These are phyloP conservation scores for Dynastes tityus DNA, from an alignment of 2,888 invertebrate species.

Conservation along the genomic window DNA sequence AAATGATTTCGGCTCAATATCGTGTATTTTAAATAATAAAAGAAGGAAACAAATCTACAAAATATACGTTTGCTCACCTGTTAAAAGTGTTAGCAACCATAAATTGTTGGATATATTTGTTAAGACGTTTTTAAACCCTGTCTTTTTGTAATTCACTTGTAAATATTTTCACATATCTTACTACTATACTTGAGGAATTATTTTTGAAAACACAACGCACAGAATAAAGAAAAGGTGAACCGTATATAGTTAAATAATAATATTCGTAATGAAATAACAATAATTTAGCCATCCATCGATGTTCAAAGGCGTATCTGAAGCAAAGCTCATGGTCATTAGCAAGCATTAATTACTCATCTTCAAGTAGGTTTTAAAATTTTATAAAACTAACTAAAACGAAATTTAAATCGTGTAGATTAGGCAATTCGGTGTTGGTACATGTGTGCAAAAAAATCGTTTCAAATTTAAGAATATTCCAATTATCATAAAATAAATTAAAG, in stretches of 20 bases:
- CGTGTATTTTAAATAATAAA: constrained; percentile 16
- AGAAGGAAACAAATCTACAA: constrained; percentile 51
- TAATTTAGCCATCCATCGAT: constrained; percentile 50
- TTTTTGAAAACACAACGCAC: constrained; percentile 48
- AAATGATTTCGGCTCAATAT: constrained; percentile 41
- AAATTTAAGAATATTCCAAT: constrained; percentile 27
- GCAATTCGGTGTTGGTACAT: constrained; percentile 48
- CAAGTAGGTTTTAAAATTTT: constrained; percentile 32
- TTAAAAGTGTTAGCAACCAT: constrained; percentile 31
- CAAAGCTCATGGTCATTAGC: constrained; percentile 4
- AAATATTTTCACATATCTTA: constrained; percentile 59
- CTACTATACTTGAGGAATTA: constrained; percentile 27
- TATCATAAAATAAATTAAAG: constrained; percentile 5
- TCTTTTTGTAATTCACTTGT: constrained; percentile 48
- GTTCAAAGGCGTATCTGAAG: constrained; percentile 40
- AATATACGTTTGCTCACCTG: constrained; percentile 41
- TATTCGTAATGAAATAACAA: constrained; percentile 40
- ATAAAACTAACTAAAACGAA: constrained; percentile 41
- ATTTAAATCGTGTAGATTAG: constrained; percentile 47
- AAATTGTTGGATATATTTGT: constrained; percentile 42
- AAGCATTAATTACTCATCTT: constrained; percentile 1
- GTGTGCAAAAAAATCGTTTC: constrained; percentile 40
- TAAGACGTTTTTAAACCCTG: constrained; percentile 15
- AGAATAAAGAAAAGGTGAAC: constrained; percentile 23
- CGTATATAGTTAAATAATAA: constrained; percentile 13